These are phyloP conservation scores for Hydrophis major DNA, from an alignment of 2,797 vertebrate species.

Conservation along the genomic window DNA sequence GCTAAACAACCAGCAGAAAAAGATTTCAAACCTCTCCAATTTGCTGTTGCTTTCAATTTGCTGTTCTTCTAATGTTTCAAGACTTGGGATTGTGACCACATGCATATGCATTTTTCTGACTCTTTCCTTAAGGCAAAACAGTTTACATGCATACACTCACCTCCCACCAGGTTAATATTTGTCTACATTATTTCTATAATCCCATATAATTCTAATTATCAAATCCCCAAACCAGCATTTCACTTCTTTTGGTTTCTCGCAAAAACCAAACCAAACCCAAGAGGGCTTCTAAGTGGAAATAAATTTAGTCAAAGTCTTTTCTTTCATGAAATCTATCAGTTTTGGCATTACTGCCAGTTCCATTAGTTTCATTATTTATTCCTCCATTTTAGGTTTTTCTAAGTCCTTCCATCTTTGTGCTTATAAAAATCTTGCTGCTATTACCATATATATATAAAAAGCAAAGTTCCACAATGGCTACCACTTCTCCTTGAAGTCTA, in stretches of 20 bases:
- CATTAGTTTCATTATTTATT: neutral
- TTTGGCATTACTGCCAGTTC: neutral
- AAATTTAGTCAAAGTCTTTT: neutral
- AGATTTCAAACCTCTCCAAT: neutral
- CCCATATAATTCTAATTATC: neutral
- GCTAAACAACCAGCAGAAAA: neutral
- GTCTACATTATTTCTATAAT: neutral
- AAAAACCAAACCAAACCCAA: neutral
- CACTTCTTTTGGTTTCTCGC: neutral
- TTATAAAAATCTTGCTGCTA: neutral
- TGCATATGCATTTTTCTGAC: neutral
- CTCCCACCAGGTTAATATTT: neutral
- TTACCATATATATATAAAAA: neutral
- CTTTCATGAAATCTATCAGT: neutral
- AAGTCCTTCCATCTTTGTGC: neutral
- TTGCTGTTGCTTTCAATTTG: neutral
- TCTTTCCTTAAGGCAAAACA: neutral
- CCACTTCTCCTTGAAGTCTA: constrained; percentile 5
- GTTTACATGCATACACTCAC: neutral
- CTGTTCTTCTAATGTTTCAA: neutral
- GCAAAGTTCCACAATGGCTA: neutral
- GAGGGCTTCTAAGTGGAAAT: neutral
- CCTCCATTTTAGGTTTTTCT: neutral
- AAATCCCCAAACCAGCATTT: neutral
- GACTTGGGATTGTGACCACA: neutral